Conservation (phyloP, 1,140 invertebrate species). For the Pseudomyrmex dendroicus region DNA sequence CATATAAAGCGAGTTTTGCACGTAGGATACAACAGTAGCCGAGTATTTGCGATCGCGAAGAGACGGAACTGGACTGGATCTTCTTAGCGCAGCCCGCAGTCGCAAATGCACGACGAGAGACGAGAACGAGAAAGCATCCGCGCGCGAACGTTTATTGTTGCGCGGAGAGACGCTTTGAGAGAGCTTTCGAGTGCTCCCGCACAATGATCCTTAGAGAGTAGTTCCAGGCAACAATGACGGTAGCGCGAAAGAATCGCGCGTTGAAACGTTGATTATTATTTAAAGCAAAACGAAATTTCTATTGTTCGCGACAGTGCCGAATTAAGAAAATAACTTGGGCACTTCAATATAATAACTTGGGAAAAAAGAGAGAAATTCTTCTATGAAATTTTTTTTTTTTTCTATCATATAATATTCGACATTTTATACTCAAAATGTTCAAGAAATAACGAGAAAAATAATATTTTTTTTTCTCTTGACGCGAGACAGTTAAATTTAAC, state of each 20-base stretch:
- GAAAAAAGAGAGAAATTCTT: background rate
- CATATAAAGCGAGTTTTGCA: constrained; percentile 66
- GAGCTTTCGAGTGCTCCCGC: constrained; percentile 26
- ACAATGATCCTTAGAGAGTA: constrained; percentile 27
- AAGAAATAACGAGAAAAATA: too few species aligned
- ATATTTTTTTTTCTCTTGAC: too few species aligned
- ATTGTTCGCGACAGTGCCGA: background rate
- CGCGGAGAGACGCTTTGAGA: background rate
- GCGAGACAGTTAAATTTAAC: background rate
- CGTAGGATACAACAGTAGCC: constrained; percentile 4
- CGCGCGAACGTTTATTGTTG: constrained; percentile 43
- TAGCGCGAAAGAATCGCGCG: constrained; percentile 43
- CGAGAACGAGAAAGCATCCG: constrained; percentile 46
- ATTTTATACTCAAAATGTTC: too few species aligned
- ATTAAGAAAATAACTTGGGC: background rate
- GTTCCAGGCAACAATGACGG: constrained; percentile 52
- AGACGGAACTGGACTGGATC: constrained; percentile 60
- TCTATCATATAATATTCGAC: too few species aligned
- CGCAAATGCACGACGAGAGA: constrained; percentile 12
- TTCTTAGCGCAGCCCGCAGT: constrained; percentile 16
- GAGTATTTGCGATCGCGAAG: constrained; percentile 29
- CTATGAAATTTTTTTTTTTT: too few species aligned
- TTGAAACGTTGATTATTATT: constrained; percentile 44
- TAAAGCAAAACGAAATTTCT: constrained; percentile 6
- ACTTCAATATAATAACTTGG: too few species aligned